Base-by-base conservation (phyloP, 1,140 invertebrate species). In the Ceratosolen fusciceps region DNA sequence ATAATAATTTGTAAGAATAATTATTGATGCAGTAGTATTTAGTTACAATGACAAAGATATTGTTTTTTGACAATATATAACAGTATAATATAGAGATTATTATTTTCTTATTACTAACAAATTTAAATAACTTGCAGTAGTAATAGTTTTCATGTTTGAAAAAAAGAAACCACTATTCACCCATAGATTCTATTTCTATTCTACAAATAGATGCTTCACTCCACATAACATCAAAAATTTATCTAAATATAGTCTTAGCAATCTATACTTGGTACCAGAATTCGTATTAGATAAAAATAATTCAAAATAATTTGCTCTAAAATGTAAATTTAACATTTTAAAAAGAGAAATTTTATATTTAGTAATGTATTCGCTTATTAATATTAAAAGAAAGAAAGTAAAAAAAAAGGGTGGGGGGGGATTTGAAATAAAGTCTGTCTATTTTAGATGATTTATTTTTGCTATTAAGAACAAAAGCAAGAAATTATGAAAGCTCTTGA, bases 231-330 rank as follows among this genome's bases (percentile, higher is more conserved):
- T 54, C 43, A 83, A 81, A 73, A 78, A 68, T 71, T 65, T 19
- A 72, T 71, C 58, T 67, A 54, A 67, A 24, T 52, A 76, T 76
- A 76, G 60, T n/a, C 26, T 39, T 16, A 67, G 19, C 29, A 76
- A 52, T 76, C 43, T 76, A 2, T 29, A 76, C 60, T 52, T 70
- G 37, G 52, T 52, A 77, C 31, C 56, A 47, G 75, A 70, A 77
- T 77, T 77, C 71, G 52, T 26, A 77, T 77, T 54, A 58, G 37
- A 77, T 71, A 70, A 70, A 77, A 77, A 71, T n/a, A 71, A 70
- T 34, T 19, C n/a, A 56, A 70, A 70, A 54, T 19, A 75, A 52
- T 9, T 49, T 49, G 24, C 14, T 31, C 2, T 16, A 54, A 76
- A 62, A 67, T 76, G 43, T 47, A 67, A 52, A 67, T 65, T 47